Percentiles rank a stretch among this genome's conserved stretches.
Evolutionary conservation across 2,113 vertebrate species (phyloP).

Genomic region (Engystomops pustulosus): DNA sequence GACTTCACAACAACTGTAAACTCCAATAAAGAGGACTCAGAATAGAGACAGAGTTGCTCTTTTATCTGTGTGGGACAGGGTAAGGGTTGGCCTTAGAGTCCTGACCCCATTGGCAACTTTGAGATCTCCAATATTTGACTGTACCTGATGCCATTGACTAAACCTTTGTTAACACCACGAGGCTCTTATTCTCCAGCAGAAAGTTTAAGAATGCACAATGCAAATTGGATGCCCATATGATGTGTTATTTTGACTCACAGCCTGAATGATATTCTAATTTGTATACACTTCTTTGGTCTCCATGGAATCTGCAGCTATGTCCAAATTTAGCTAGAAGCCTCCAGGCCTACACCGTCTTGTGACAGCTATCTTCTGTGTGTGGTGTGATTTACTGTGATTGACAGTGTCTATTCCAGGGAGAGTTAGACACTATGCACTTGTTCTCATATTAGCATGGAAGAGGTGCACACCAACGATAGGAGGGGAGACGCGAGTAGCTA

Average conservation of each 20-base stretch:
- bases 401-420: slow-evolving; percentile 23
- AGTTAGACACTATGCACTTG: slow-evolving; percentile 4
- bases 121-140: no score
- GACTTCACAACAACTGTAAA: no score
- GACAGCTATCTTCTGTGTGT: slow-evolving; percentile 13
- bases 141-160: no score
- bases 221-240: not conserved
- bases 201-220: not conserved
- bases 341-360: not conserved
- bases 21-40: no score
- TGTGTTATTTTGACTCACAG: not conserved
- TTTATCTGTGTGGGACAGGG: no score
- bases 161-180: no score
- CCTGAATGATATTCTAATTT: not conserved
- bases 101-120: no score
- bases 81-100: no score
- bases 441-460: slow-evolving; percentile 4
- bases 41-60: no score
- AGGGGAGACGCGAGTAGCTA: not conserved
- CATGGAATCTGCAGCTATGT: not conserved
- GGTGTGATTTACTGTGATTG: slow-evolving; percentile 25
- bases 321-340: slow-evolving; percentile 17
- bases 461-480: not conserved
- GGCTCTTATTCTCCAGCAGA: no score
- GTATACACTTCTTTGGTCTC: not conserved